These are phyloP conservation scores for Ashinkailepas kermadecensis DNA, from an alignment of 2,888 invertebrate species.

Conservation along the genomic window DNA sequence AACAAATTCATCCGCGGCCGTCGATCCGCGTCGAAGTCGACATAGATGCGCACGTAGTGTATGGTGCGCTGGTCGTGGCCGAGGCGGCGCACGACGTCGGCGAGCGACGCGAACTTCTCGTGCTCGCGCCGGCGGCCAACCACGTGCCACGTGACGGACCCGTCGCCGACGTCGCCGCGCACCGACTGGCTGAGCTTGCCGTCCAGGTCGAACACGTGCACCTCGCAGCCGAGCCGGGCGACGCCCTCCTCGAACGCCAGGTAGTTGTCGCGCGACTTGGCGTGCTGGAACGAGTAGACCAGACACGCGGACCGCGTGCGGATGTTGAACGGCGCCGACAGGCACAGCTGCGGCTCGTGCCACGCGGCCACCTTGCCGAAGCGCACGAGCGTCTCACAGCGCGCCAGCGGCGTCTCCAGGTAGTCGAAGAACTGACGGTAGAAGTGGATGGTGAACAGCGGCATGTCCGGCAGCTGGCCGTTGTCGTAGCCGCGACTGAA, in stretches of 20 bases:
- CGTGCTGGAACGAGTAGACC: background rate
- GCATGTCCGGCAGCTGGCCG: background rate
- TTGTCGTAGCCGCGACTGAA: background rate
- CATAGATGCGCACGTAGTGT: background rate
- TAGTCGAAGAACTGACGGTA: slow-evolving; percentile 10
- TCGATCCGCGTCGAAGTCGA: background rate
- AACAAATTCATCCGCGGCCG: background rate
- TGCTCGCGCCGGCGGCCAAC: background rate
- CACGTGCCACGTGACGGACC: background rate
- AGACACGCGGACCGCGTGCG: background rate
- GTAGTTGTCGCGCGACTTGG: background rate
- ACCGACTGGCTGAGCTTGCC: background rate
- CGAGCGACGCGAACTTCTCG: background rate
- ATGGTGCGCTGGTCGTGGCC: background rate
- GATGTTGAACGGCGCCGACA: background rate
- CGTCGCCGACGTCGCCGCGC: background rate
- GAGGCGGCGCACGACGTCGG: background rate
- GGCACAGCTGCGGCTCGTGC: background rate
- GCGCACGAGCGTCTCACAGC: background rate
- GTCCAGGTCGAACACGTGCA: slow-evolving; percentile 10
- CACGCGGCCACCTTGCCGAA: background rate
- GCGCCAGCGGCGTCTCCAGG: background rate
- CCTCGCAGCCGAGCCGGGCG: background rate
- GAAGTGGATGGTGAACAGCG: background rate
- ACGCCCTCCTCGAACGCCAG: background rate